phyloP scores from a whole-genome alignment of 2,113 vertebrate genomes.

The Pimephales promelas region DNA sequence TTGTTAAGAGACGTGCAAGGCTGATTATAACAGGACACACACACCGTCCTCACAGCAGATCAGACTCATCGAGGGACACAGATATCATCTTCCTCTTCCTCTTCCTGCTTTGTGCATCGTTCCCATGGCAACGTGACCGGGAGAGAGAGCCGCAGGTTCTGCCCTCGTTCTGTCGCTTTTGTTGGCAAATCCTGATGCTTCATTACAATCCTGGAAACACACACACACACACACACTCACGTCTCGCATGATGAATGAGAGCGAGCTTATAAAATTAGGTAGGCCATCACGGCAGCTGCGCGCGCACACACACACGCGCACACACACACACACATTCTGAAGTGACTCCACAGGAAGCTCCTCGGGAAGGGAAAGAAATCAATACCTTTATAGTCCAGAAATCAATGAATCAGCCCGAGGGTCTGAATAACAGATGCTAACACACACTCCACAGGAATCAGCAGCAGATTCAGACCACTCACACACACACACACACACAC shows the following conservation, averaged over 20 bases:
- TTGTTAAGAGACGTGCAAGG: not conserved
- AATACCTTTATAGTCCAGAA: constrained; percentile 2
- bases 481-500: not conserved
- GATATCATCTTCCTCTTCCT: constrained; percentile 13
- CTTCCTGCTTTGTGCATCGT: constrained; percentile 29
- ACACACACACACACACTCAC: not conserved
- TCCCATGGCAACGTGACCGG: constrained; percentile 47
- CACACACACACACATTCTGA: not conserved
- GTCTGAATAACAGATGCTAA: not conserved
- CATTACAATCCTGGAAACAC: not conserved
- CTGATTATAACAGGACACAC: no score
- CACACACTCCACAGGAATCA: not conserved
- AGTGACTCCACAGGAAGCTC: constrained; percentile 5
- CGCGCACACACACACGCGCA: not conserved
- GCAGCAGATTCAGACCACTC: not conserved
- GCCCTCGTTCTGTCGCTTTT: not conserved
- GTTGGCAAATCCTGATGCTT: constrained; percentile 12
- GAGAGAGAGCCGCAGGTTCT: not conserved
- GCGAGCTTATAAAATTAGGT: not conserved
- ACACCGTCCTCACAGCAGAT: not conserved
- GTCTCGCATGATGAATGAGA: constrained; percentile 13
- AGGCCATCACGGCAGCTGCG: not conserved
- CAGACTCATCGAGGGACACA: not conserved
- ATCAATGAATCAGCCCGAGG: not conserved
- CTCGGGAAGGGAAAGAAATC: not conserved